These are phyloP conservation scores for Rhagonycha fulva DNA, from an alignment of 2,888 invertebrate genomes.

Conservation along the genomic window DNA sequence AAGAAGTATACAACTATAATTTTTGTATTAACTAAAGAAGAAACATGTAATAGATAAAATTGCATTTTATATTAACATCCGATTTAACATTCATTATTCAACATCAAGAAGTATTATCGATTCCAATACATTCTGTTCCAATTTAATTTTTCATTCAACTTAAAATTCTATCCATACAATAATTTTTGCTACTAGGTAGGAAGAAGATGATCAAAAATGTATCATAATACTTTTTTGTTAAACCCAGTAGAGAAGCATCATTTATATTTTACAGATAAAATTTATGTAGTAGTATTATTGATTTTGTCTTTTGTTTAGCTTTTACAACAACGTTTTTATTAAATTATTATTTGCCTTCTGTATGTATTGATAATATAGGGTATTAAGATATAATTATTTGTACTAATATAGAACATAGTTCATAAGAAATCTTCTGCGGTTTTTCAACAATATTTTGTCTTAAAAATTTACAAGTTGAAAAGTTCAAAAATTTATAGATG, in stretches of 20 bases:
- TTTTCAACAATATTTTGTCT: no score
- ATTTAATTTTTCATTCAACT: not conserved
- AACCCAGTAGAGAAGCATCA: not conserved
- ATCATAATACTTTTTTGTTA: not conserved
- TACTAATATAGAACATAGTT: no score
- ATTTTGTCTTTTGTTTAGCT: not conserved
- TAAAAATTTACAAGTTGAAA: no score
- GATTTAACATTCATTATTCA: not conserved
- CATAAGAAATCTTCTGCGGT: no score
- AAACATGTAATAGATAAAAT: not conserved
- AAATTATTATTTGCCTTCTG: no score
- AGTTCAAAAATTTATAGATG: not conserved
- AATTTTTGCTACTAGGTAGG: not conserved
- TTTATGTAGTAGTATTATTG: not conserved
- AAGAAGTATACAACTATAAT: not conserved
- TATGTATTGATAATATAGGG: no score
- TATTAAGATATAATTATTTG: no score
- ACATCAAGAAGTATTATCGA: not conserved
- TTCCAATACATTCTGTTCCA: not conserved
- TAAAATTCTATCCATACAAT: not conserved
- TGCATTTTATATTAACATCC: not conserved
- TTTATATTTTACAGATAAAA: not conserved
- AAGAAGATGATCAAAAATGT: not conserved
- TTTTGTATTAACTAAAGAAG: not conserved
- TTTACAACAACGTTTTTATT: no score